Evolutionary conservation across 2,888 invertebrate species (phyloP), one percentile per base, ranked within the genome.

Genomic region (Heterodera filipjevi): DNA sequence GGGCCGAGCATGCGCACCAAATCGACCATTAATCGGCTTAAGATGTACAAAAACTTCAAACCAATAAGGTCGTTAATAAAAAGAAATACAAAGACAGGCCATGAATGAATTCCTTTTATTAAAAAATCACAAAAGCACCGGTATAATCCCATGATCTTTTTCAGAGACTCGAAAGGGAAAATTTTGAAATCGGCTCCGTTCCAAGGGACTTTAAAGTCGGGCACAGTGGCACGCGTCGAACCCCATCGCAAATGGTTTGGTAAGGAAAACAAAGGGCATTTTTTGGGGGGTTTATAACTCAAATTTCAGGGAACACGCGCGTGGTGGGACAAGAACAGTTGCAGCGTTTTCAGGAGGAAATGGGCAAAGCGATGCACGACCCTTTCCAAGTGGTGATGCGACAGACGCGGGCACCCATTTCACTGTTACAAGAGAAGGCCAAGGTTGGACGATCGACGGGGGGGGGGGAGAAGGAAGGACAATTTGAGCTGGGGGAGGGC

Each of bases 181-280:
- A 96, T 99, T 77, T 91, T 96, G 71, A 93, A 93, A 59, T 94
- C 97, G 44, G 99, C 99, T 0, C 97, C 98, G 0, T 99, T 95
- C 90, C 99, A 99, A 90, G 94, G 94, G 71, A 93, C 93, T 91
- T 91, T 96, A 33, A 91, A 94, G 22, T 93, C 96, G 49, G 99
- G 99, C 35, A 93, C 95, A 0, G 93, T 94, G 89, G 95, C 97
- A 46, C 92, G 98, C 80, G 95, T 99, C 0, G 99, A 97, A 90
- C 99, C 99, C 2, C 96, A 95, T 85, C 95, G 96, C 87, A 95
- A 94, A 90, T 99, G 99, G 99, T 99, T 99, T 90, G 96, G 97
- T 83, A 70, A 22, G 81, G 39, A n/a, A 35, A 10, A 22, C 6
- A 6, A 27, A n/a, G n/a, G 22, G 10, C 22, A 22, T 10, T 73